These are phyloP conservation scores for Hypocryptadius cinnamomeus DNA, from an alignment of 2,113 vertebrate genomes.

Conservation along the genomic window DNA sequence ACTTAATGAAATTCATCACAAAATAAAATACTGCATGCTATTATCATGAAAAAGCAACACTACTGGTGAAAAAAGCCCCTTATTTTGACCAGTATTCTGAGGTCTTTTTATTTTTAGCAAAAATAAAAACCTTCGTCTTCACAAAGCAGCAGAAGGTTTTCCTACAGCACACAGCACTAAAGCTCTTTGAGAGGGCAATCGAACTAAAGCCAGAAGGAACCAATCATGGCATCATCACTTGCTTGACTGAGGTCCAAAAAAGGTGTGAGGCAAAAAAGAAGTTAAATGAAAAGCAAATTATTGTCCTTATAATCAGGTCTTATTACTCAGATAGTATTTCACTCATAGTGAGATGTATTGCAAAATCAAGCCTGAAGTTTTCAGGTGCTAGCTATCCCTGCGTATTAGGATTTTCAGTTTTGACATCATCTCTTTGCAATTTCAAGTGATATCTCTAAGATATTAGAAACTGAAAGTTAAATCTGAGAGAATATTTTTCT, in stretches of 20 bases:
- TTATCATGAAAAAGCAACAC: neutral
- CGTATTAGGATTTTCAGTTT: neutral
- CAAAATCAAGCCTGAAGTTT: neutral
- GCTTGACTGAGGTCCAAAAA: neutral
- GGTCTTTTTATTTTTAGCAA: neutral
- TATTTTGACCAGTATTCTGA: neutral
- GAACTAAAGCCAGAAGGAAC: neutral
- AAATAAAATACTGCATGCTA: neutral
- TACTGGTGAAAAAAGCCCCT: neutral
- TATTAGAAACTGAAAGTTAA: neutral
- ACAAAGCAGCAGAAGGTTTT: neutral
- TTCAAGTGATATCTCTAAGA: neutral
- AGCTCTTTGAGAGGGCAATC: neutral
- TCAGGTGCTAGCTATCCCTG: neutral
- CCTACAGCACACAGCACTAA: neutral
- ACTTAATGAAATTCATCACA: neutral
- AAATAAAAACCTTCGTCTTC: neutral
- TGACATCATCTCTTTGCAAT: neutral
- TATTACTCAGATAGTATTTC: neutral
- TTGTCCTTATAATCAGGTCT: neutral
- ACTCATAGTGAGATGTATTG: neutral
- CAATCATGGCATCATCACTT: neutral
- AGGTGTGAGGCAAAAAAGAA: neutral
- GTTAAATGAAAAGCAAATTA: neutral
- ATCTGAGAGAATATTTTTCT: neutral